These are phyloP conservation scores for Oscheius sp. DNA, from an alignment of 2,888 invertebrate species.

Conservation along the genomic window DNA sequence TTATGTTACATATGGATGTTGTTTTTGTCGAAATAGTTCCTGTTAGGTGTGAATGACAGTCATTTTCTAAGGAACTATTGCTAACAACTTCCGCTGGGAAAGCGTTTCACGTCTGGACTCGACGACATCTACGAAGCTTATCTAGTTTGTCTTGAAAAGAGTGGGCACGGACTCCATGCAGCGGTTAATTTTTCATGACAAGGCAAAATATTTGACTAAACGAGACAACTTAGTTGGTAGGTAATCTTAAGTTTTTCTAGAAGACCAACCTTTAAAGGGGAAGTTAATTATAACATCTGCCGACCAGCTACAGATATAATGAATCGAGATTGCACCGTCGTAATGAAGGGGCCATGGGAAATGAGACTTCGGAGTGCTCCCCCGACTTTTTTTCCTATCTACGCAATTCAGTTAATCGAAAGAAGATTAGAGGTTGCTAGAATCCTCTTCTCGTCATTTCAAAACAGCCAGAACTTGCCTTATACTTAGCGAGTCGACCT, in stretches of 20 bases:
- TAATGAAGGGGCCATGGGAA: constrained; percentile 18
- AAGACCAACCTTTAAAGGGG: neutral
- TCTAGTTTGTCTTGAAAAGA: constrained; percentile 22
- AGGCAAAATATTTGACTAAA: constrained; percentile 12
- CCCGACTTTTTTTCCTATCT: neutral
- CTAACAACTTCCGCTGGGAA: constrained; percentile 10
- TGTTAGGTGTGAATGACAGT: neutral
- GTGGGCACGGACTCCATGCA: neutral
- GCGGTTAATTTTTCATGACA: constrained; percentile 18
- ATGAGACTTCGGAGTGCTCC: neutral
- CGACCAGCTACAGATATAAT: constrained; percentile 18
- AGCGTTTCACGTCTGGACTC: constrained; percentile 10
- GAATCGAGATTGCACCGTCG: constrained; percentile 8
- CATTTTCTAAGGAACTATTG: neutral
- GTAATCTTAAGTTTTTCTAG: neutral
- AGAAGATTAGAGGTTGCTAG: neutral
- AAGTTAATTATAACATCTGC: constrained; percentile 1
- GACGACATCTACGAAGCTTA: constrained; percentile 11
- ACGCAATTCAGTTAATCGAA: neutral
- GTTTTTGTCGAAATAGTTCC: neutral
- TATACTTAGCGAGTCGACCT: constrained; percentile 56
- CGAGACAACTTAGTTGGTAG: neutral
- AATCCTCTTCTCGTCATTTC: neutral
- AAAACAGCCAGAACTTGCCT: constrained; percentile 37
- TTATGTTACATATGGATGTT: no score